phyloP scores from a whole-genome alignment of 2,797 vertebrate species.

The Chelmon rostratus region DNA sequence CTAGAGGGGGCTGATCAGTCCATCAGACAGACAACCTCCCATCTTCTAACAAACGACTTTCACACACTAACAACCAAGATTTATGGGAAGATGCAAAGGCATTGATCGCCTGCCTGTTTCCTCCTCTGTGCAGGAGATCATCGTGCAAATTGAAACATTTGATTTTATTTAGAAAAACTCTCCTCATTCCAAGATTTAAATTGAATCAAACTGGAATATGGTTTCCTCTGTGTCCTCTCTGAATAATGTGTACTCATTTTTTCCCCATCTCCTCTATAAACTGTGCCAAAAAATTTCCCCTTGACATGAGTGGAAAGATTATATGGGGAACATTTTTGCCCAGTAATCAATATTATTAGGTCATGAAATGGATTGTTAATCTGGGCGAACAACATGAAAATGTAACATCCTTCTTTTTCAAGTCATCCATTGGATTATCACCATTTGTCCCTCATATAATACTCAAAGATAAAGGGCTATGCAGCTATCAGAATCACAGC shows the following conservation, averaged over 20 bases:
- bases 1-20: conserved; percentile 33
- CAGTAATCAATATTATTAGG: conserved; percentile 42
- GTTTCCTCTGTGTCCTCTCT: conserved; percentile 39
- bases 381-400: conserved; percentile 12
- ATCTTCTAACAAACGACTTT: conserved; percentile 38
- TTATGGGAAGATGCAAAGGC: not conserved
- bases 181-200: conserved; percentile 48
- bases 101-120: conserved; percentile 31
- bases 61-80: conserved; percentile 14
- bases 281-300: conserved; percentile 39
- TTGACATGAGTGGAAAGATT: conserved; percentile 41
- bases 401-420: not conserved
- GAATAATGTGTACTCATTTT: conserved; percentile 48
- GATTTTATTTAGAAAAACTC: conserved; percentile 21
- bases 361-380: conserved; percentile 16
- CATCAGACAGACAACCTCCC: conserved; percentile 36
- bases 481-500: conserved; percentile 56
- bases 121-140: not conserved
- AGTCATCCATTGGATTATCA: conserved; percentile 27
- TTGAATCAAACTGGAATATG: conserved; percentile 39
- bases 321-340: conserved; percentile 15
- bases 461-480: conserved; percentile 53
- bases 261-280: conserved; percentile 22
- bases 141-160: not conserved
- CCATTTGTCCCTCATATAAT: conserved; percentile 48